A percentile compares a stretch with the other conserved stretches of the same genome.
Conservation (phyloP, 1,140 invertebrate species). For the Drosophila setifemur region DNA sequence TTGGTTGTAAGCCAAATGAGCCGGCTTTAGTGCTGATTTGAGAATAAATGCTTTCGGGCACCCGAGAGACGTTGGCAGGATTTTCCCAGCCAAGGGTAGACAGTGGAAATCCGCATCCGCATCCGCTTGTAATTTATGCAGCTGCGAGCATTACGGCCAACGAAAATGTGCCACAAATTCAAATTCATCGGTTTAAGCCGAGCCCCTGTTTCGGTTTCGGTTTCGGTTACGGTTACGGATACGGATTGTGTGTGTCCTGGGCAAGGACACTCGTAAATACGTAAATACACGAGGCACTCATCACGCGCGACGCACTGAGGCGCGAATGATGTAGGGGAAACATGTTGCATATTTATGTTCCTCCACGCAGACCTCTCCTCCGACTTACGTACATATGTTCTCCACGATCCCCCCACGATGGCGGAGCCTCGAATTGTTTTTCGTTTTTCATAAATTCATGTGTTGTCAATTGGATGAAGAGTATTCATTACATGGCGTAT, state of each 20-base stretch:
- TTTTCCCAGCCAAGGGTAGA: constrained; percentile 13
- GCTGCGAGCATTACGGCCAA: constrained; percentile 14
- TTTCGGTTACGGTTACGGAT: constrained; percentile 1
- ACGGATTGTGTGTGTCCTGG: not conserved
- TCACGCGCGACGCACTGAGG: constrained; percentile 8
- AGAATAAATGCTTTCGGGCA: constrained; percentile 12
- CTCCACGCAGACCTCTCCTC: not conserved
- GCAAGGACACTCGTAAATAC: constrained; percentile 37
- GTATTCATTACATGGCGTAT: constrained; percentile 70
- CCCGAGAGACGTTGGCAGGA: constrained; percentile 10
- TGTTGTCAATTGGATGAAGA: constrained; percentile 44
- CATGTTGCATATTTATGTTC: constrained; percentile 63
- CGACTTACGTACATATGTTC: not conserved
- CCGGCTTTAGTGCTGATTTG: constrained; percentile 38
- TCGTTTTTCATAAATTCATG: constrained; percentile 66
- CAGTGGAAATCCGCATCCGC: constrained; percentile 56
- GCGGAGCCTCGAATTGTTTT: constrained; percentile 69
- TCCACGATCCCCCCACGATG: not conserved
- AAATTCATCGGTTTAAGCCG: constrained; percentile 24
- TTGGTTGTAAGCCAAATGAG: constrained; percentile 43
- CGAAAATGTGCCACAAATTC: constrained; percentile 18
- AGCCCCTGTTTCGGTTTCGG: not conserved
- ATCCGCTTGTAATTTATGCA: constrained; percentile 58
- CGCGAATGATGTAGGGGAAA: constrained; percentile 51
- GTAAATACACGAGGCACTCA: constrained; percentile 46